Evolutionary conservation across 2,113 vertebrate genomes (phyloP).

Genomic region (Dissostichus mawsoni): DNA sequence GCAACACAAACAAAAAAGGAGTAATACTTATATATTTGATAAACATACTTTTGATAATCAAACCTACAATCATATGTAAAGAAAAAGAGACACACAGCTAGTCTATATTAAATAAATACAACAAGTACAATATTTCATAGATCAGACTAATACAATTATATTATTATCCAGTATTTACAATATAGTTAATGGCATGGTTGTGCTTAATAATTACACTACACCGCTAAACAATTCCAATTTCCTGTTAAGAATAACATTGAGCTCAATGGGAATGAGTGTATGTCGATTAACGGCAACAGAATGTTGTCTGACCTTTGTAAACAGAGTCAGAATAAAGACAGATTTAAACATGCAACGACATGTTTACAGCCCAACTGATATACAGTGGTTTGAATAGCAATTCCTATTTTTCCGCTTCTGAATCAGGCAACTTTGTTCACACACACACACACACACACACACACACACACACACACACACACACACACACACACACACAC

Average conservation of each 20-base stretch:
- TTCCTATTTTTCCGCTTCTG: slow-evolving; percentile 1
- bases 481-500: neutral
- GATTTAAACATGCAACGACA: slow-evolving; percentile 37
- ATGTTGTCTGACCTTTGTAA: slow-evolving; percentile 31
- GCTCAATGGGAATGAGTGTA: slow-evolving; percentile 28
- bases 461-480: neutral
- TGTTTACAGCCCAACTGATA: slow-evolving; percentile 16
- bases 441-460: neutral
- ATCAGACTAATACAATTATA: slow-evolving; percentile 42
- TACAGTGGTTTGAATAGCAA: neutral
- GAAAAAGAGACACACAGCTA: slow-evolving; percentile 44
- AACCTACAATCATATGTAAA: slow-evolving; percentile 55
- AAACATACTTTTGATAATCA: slow-evolving; percentile 49
- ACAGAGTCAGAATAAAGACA: slow-evolving; percentile 30
- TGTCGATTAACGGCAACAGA: slow-evolving; percentile 14
- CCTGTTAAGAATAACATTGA: slow-evolving; percentile 21
- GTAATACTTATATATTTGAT: slow-evolving; percentile 35
- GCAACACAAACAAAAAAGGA: slow-evolving; percentile 22
- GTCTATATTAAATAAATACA: slow-evolving; percentile 46
- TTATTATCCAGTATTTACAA: slow-evolving; percentile 70
- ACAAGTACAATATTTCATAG: slow-evolving; percentile 46
- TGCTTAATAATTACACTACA: slow-evolving; percentile 66
- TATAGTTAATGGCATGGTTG: slow-evolving; percentile 61
- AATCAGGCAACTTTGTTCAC: slow-evolving; percentile 4
- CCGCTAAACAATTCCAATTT: slow-evolving; percentile 33